These are phyloP conservation scores for Grapholita molesta DNA, from an alignment of 1,140 invertebrate species.

Conservation along the genomic window DNA sequence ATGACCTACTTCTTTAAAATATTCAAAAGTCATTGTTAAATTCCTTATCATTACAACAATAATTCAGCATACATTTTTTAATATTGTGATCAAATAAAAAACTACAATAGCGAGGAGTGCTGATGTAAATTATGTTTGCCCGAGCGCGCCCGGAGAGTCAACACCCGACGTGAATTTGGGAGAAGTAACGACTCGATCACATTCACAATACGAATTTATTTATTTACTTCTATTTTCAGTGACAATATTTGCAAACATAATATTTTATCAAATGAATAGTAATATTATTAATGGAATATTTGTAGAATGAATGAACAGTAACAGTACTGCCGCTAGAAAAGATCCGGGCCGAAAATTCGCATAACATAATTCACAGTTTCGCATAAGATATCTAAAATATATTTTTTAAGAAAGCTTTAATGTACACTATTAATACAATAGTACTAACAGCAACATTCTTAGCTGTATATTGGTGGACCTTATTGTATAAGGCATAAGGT, in stretches of 20 bases:
- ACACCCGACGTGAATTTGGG: background rate
- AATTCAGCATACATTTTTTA: background rate
- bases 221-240: background rate
- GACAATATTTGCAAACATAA: background rate
- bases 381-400: too few relatives aligned
- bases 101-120: background rate
- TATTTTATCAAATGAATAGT: too few relatives aligned
- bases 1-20: background rate
- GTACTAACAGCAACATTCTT: too few relatives aligned
- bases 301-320: too few relatives aligned
- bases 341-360: too few relatives aligned
- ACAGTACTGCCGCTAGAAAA: too few relatives aligned
- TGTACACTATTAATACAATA: too few relatives aligned
- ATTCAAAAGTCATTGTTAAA: background rate
- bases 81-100: slow-evolving; percentile 2
- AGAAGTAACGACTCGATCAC: slow-evolving; percentile 2
- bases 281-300: too few relatives aligned
- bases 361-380: too few relatives aligned
- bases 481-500: too few relatives aligned
- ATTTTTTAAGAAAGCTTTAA: too few relatives aligned
- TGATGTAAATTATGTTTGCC: slow-evolving; percentile 16
- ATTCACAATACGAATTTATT: background rate
- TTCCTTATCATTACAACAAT: background rate
- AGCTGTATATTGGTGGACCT: too few relatives aligned
- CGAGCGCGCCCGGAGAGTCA: slow-evolving; percentile 6